Evolutionary conservation across 2,888 invertebrate species (phyloP).

Genomic region (Heliothis peltigera): DNA sequence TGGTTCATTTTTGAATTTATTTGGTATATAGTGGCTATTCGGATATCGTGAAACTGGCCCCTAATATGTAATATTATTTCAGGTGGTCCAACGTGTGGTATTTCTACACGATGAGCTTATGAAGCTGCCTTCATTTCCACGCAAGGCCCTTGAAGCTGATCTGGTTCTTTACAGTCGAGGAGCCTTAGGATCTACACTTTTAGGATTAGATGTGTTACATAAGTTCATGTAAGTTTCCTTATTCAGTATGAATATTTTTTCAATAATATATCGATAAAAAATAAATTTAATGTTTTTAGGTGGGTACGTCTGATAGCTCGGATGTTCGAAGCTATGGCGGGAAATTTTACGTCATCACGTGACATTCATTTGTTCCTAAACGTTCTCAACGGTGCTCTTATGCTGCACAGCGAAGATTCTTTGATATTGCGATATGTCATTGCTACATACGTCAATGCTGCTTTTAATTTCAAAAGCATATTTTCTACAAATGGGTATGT

Average conservation of each 20-base stretch:
- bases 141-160: constrained; percentile 99
- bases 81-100: constrained; percentile 98
- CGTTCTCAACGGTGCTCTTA: constrained; percentile 98
- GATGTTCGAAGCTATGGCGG: constrained; percentile 99
- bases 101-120: constrained; percentile 99
- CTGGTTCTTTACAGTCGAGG: constrained; percentile 97
- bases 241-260: neutral
- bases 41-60: too few relatives aligned
- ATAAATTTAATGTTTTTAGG: constrained; percentile 67
- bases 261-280: too few relatives aligned
- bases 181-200: constrained; percentile 96
- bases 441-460: constrained; percentile 99
- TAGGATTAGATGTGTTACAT: constrained; percentile 98
- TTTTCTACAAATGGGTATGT: constrained; percentile 98
- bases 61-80: constrained; percentile 33
- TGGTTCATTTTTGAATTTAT: too few relatives aligned
- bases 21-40: too few relatives aligned
- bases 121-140: constrained; percentile 99
- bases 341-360: constrained; percentile 98
- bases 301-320: constrained; percentile 99
- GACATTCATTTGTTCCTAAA: constrained; percentile 99
- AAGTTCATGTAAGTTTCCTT: constrained; percentile 94
- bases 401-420: constrained; percentile 99
- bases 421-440: constrained; percentile 98
- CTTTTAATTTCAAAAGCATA: constrained; percentile 99